These are phyloP conservation scores for Myotis myotis DNA, from an alignment of 2,797 vertebrate species.

Conservation along the genomic window DNA sequence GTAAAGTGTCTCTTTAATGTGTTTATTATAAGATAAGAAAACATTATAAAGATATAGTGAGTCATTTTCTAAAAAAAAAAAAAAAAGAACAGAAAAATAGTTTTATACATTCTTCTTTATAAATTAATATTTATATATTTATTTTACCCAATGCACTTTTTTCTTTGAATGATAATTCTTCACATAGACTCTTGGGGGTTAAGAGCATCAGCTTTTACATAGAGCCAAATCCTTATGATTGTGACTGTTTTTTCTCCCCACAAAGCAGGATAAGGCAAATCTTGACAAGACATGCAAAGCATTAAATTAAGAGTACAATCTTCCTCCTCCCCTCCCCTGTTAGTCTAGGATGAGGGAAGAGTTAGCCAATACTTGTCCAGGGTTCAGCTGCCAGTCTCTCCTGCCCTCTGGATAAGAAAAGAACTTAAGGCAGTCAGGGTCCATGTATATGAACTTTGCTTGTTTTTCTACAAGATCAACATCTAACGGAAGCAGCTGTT, in stretches of 20 bases:
- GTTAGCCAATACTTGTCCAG: background rate
- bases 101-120: constrained; percentile 5
- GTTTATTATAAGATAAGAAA: background rate
- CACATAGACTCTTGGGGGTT: background rate
- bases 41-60: background rate
- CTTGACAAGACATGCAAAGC: background rate
- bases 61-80: background rate
- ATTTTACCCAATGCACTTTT: background rate
- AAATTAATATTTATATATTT: background rate
- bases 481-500: background rate
- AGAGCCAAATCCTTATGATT: background rate
- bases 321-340: background rate
- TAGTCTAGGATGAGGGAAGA: background rate
- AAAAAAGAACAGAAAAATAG: background rate
- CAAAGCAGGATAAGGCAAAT: background rate
- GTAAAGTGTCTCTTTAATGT: background rate
- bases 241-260: background rate
- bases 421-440: background rate
- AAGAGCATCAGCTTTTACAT: background rate
- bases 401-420: background rate
- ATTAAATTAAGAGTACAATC: background rate
- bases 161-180: background rate
- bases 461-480: background rate
- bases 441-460: background rate
- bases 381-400: background rate